Evolutionary conservation across 2,113 vertebrate genomes (phyloP).

Genomic region (Atractosteus spatula): DNA sequence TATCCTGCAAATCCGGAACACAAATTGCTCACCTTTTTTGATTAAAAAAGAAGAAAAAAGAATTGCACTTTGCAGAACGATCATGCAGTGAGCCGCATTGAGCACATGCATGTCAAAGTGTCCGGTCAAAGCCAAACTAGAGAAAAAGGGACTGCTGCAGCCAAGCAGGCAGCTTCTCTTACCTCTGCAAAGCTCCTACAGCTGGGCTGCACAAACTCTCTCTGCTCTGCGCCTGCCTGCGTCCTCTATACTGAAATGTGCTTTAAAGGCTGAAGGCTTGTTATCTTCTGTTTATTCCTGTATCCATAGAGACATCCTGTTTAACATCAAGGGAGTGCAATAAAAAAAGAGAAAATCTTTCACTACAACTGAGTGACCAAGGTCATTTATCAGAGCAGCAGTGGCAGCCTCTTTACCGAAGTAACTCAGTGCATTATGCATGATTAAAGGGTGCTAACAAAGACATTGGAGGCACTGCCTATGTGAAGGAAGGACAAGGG

Average conservation of each 20-base stretch:
- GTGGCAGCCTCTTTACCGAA: slow-evolving; percentile 19
- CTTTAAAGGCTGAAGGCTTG: slow-evolving; percentile 63
- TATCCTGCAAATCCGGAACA: too few species aligned
- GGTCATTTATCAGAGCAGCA: slow-evolving; percentile 50
- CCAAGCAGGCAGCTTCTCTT: slow-evolving; percentile 17
- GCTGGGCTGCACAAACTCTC: slow-evolving; percentile 26
- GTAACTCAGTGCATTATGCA: neutral
- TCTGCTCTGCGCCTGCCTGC: slow-evolving; percentile 28
- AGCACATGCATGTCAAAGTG: too few species aligned
- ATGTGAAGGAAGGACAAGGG: neutral
- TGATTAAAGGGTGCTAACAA: neutral
- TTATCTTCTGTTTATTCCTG: slow-evolving; percentile 82
- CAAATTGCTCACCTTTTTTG: too few species aligned
- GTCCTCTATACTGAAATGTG: slow-evolving; percentile 59
- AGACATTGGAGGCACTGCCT: slow-evolving; percentile 17
- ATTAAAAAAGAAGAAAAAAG: neutral
- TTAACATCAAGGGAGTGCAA: slow-evolving; percentile 70
- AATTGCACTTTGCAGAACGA: too few species aligned
- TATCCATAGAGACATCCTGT: slow-evolving; percentile 73
- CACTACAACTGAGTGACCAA: slow-evolving; percentile 56
- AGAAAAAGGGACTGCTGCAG: too few species aligned
- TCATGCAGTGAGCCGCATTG: neutral
- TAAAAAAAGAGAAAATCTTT: slow-evolving; percentile 40
- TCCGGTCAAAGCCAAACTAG: too few species aligned
- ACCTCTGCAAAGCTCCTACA: slow-evolving; percentile 28